Evolutionary conservation across 2,113 vertebrate genomes (phyloP).

Genomic region (Zingel zingel): DNA sequence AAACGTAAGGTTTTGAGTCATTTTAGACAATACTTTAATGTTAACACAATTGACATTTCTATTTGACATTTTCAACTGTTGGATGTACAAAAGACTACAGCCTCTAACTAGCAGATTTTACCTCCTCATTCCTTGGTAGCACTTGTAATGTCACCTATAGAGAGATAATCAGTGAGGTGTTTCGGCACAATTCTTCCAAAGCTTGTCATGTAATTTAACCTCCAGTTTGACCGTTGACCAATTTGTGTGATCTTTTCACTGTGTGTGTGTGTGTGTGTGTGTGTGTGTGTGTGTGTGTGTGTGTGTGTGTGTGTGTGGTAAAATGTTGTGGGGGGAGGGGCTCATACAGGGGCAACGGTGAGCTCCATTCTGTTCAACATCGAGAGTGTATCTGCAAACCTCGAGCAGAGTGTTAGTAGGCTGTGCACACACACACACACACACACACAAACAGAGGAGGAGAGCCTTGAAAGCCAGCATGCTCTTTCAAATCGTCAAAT

Average conservation of each 20-base stretch:
- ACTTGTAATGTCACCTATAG: slow-evolving; percentile 6
- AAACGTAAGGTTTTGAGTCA: neutral
- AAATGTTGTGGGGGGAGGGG: slow-evolving; percentile 12
- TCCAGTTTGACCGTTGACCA: neutral
- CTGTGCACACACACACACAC: slow-evolving; percentile 38
- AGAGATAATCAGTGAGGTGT: slow-evolving; percentile 16
- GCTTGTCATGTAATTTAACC: slow-evolving; percentile 3
- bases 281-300: neutral
- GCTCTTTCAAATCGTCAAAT: slow-evolving; percentile 57
- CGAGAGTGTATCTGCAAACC: slow-evolving; percentile 4
- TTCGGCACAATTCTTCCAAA: slow-evolving; percentile 19
- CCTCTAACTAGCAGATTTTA: neutral
- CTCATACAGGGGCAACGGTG: slow-evolving; percentile 3
- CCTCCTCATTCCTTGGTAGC: neutral
- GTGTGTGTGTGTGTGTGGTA: neutral
- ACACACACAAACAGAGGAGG: neutral
- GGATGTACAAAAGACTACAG: neutral
- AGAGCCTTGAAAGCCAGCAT: slow-evolving; percentile 15
- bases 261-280: neutral
- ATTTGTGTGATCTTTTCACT: neutral
- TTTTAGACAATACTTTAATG: neutral
- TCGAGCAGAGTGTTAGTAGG: slow-evolving; percentile 54
- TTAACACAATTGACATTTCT: neutral
- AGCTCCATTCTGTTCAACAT: slow-evolving; percentile 18
- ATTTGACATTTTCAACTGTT: neutral